Evolutionary conservation across 2,888 invertebrate genomes (phyloP).

Genomic region (Quadroppia sp.): DNA sequence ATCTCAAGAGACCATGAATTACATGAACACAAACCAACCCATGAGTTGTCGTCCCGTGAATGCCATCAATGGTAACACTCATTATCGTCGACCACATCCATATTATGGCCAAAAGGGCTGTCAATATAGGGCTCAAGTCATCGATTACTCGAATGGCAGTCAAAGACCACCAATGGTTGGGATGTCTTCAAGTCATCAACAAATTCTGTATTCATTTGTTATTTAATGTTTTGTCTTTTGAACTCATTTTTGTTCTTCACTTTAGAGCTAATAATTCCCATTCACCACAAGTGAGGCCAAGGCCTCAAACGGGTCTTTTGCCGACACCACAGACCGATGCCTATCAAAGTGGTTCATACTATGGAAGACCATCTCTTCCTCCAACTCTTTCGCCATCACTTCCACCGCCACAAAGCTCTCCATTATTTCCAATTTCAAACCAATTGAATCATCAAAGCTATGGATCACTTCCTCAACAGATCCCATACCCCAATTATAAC

Average conservation of each 20-base stretch:
- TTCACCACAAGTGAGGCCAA: neutral
- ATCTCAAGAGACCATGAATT: neutral
- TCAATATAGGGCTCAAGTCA: slow-evolving; percentile 17
- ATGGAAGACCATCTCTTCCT: too few relatives aligned
- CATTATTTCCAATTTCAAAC: neutral
- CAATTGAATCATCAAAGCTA: neutral
- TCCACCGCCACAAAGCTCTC: neutral
- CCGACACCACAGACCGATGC: neutral
- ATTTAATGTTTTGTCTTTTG: neutral
- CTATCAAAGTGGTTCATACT: too few relatives aligned
- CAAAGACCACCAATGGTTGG: neutral
- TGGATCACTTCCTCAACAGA: neutral
- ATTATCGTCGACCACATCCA: neutral
- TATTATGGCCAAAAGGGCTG: neutral
- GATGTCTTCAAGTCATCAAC: neutral
- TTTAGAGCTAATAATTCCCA: neutral
- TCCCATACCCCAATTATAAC: neutral
- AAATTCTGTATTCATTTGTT: neutral
- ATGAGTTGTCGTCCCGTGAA: neutral
- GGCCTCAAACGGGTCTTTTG: slow-evolving; percentile 6
- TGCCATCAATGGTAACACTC: neutral
- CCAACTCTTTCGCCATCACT: neutral
- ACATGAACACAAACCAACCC: neutral
- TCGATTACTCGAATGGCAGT: neutral
- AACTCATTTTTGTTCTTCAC: neutral